Evolutionary conservation across 2,888 invertebrate genomes (phyloP).

Genomic region (Melinaea marsaeus): DNA sequence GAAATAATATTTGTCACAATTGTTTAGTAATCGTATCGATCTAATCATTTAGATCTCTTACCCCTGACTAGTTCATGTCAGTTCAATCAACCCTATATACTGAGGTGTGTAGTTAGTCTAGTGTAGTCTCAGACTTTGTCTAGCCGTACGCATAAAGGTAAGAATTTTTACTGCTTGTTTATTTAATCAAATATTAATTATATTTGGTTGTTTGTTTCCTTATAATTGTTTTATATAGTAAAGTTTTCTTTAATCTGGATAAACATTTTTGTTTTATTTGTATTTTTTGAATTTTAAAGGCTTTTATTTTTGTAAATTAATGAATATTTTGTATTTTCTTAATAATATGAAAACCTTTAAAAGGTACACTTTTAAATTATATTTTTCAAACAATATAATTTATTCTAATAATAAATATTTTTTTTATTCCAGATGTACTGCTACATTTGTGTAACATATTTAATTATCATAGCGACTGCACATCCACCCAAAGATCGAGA

Average conservation of each 20-base stretch:
- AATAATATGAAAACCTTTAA: background rate
- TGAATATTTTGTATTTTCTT: no score
- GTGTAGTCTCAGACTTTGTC: constrained; percentile 29
- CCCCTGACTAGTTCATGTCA: constrained; percentile 57
- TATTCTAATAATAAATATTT: constrained; percentile 13
- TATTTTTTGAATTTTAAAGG: no score
- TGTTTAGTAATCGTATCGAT: constrained; percentile 2
- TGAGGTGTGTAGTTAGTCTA: background rate
- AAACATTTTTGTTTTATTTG: no score
- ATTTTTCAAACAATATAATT: constrained; percentile 9
- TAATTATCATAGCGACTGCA: constrained; percentile 59
- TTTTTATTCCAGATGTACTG: constrained; percentile 67
- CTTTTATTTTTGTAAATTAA: no score
- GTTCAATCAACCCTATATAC: constrained; percentile 61
- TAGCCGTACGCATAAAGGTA: constrained; percentile 33
- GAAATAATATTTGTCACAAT: constrained; percentile 7
- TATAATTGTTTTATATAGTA: no score
- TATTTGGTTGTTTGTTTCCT: no score
- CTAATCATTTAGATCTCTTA: constrained; percentile 20
- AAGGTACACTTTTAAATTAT: background rate
- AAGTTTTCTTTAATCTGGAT: no score
- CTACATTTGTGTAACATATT: constrained; percentile 65
- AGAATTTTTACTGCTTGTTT: constrained; percentile 18
- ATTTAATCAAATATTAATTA: background rate
- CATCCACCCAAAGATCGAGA: constrained; percentile 50